Evolutionary conservation across 2,113 vertebrate species (phyloP).

Genomic region (Phrynocephalus versicolor): DNA sequence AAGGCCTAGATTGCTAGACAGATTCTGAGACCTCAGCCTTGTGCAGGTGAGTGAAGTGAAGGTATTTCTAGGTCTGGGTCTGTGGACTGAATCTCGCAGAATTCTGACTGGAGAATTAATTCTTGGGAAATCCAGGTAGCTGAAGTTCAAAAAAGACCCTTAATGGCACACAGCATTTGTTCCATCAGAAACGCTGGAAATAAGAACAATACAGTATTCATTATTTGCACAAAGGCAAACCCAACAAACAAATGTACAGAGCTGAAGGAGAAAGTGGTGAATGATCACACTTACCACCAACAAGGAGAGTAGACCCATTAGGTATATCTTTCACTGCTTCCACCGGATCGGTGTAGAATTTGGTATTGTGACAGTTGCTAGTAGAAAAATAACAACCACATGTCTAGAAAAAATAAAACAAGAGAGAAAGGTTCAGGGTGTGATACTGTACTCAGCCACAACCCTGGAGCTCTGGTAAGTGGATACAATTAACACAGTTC

Average conservation of each 20-base stretch:
- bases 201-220: neutral
- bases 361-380: slow-evolving; percentile 73
- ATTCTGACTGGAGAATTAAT: no score
- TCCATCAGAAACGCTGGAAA: neutral
- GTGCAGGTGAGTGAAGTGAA: no score
- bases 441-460: neutral
- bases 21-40: no score
- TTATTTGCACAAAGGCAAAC: neutral
- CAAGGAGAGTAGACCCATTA: slow-evolving; percentile 86
- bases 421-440: neutral
- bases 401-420: slow-evolving; percentile 68
- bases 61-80: no score
- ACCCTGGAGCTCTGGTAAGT: neutral
- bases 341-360: slow-evolving; percentile 85
- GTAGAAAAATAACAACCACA: slow-evolving; percentile 86
- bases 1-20: no score
- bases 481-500: neutral
- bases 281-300: slow-evolving; percentile 84
- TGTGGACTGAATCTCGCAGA: no score
- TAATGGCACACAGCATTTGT: no score
- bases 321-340: slow-evolving; percentile 95
- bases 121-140: no score
- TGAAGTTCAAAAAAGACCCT: no score
- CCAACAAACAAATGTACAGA: neutral
- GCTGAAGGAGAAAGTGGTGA: neutral